Evolutionary conservation across 2,888 invertebrate genomes (phyloP).

Genomic region (Lordiphosa fenestrarum): DNA sequence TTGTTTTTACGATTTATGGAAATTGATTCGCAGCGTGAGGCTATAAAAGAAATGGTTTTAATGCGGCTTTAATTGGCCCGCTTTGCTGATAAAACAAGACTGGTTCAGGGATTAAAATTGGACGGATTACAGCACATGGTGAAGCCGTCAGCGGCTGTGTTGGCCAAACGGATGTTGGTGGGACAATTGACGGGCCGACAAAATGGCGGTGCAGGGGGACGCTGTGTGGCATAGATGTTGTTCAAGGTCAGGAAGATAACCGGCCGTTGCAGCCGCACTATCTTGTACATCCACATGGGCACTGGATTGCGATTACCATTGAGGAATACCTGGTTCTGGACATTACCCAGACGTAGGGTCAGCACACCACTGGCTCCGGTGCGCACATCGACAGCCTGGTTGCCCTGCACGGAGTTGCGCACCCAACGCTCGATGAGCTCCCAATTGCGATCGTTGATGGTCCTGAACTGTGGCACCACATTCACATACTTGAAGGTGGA

Average conservation of each 20-base stretch:
- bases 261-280: slow-evolving; percentile 10
- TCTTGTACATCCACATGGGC: slow-evolving; percentile 40
- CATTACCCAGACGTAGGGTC: slow-evolving; percentile 6
- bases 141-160: slow-evolving; percentile 14
- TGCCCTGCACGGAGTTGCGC: slow-evolving; percentile 21
- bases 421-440: slow-evolving; percentile 79
- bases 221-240: slow-evolving; percentile 18
- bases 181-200: slow-evolving; percentile 28
- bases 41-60: slow-evolving; percentile 32
- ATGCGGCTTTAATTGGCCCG: slow-evolving; percentile 43
- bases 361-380: slow-evolving; percentile 25
- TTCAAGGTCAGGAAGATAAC: slow-evolving; percentile 32
- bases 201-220: slow-evolving; percentile 15
- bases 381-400: slow-evolving; percentile 21
- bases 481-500: slow-evolving; percentile 81
- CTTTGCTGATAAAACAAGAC: not conserved
- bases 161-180: not conserved
- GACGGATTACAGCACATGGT: slow-evolving; percentile 27
- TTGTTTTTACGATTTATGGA: slow-evolving; percentile 69
- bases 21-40: slow-evolving; percentile 55
- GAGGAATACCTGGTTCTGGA: slow-evolving; percentile 22
- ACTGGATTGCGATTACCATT: slow-evolving; percentile 28
- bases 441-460: slow-evolving; percentile 83
- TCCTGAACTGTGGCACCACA: slow-evolving; percentile 81
- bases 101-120: slow-evolving; percentile 22